These are phyloP conservation scores for Vollenhovia emeryi DNA, from an alignment of 1,140 invertebrate genomes.

Conservation along the genomic window DNA sequence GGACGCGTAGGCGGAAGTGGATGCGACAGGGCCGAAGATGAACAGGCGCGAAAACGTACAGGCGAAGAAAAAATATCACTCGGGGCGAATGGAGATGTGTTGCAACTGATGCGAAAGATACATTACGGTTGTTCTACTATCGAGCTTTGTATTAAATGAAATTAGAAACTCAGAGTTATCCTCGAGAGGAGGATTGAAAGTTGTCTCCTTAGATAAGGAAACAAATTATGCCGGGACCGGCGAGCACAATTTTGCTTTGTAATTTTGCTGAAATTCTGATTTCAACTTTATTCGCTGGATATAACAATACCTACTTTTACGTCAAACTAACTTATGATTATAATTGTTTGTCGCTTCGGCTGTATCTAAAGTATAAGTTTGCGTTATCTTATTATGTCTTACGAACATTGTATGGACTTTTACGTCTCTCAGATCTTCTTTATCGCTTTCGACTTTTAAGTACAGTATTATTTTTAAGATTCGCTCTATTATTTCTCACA, in stretches of 20 bases:
- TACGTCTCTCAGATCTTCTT: not conserved
- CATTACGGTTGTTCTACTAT: not conserved
- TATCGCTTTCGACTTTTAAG: not conserved
- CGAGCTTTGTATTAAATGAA: not conserved
- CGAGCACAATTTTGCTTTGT: too few relatives aligned
- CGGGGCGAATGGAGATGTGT: not conserved
- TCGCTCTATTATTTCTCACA: not conserved
- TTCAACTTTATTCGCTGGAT: too few relatives aligned
- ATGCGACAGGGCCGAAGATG: conserved; percentile 31
- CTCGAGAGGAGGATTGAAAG: not conserved
- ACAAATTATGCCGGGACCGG: too few relatives aligned
- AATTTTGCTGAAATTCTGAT: too few relatives aligned
- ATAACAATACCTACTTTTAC: too few relatives aligned
- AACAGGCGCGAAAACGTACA: conserved; percentile 37
- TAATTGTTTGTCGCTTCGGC: too few relatives aligned
- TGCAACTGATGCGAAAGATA: not conserved
- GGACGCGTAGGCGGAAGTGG: conserved; percentile 40
- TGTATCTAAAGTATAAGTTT: too few relatives aligned
- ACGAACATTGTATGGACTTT: too few relatives aligned
- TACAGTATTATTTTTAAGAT: not conserved
- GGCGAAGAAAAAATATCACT: not conserved
- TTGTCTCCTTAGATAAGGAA: not conserved
- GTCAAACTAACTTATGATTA: too few relatives aligned
- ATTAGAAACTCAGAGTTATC: not conserved
- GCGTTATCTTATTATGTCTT: too few relatives aligned